A percentile compares a stretch with the other conserved stretches of the same genome.
Evolutionary conservation across 2,888 invertebrate genomes (phyloP).

Genomic region (Philereme vetulata): DNA sequence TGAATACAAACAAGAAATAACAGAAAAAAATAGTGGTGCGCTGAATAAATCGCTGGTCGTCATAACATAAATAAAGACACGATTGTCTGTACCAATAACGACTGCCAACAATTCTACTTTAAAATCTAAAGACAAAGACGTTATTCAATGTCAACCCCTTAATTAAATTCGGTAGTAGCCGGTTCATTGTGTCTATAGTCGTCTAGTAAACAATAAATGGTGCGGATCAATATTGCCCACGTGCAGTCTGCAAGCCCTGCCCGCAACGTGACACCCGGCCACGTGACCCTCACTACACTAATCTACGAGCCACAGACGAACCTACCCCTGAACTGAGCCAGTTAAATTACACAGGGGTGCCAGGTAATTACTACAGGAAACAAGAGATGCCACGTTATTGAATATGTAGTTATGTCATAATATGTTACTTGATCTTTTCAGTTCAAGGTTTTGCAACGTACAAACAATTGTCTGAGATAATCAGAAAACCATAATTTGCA

Average conservation of each 20-base stretch:
- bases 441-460: no score
- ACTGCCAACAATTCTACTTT: constrained; percentile 5
- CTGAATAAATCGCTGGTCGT: no score
- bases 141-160: constrained; percentile 14
- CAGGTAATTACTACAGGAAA: no score
- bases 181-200: constrained; percentile 19
- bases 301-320: constrained; percentile 10
- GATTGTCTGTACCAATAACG: constrained; percentile 7
- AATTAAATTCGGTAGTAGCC: constrained; percentile 28
- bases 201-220: constrained; percentile 32
- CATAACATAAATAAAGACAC: not conserved
- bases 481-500: no score
- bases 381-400: no score
- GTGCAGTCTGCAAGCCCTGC: constrained; percentile 45
- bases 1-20: no score
- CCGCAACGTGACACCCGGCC: constrained; percentile 47
- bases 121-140: constrained; percentile 18
- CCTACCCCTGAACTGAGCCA: constrained; percentile 8
- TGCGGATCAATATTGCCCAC: constrained; percentile 52
- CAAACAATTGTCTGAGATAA: no score
- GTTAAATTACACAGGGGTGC: no score
- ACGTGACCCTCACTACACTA: constrained; percentile 21
- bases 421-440: no score
- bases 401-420: no score
- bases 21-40: no score